Percentiles rank a stretch among this genome's conserved stretches.
These are phyloP conservation scores for Nasua narica DNA, from an alignment of 2,797 vertebrate species.

Conservation along the genomic window DNA sequence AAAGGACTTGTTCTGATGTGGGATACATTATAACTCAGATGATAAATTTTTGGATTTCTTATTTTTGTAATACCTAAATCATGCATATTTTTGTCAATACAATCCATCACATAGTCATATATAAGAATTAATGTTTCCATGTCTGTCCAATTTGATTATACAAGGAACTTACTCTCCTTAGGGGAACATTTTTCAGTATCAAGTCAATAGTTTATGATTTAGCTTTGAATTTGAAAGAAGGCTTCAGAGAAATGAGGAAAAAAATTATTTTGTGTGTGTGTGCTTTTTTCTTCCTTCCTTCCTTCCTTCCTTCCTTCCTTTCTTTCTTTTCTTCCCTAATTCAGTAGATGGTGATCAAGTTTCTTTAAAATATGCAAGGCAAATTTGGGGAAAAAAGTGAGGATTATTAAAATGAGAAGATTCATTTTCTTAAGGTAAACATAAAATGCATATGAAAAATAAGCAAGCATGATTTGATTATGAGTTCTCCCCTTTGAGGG, in stretches of 20 bases:
- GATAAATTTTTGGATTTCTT: slow-evolving; percentile 46
- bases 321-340: neutral
- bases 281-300: neutral
- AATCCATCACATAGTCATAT: slow-evolving; percentile 29
- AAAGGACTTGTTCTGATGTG: slow-evolving; percentile 30
- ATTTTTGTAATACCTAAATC: slow-evolving; percentile 45
- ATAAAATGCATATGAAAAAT: neutral
- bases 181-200: neutral
- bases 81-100: slow-evolving; percentile 35
- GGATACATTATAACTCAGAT: slow-evolving; percentile 18
- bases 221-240: neutral
- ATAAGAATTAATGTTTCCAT: slow-evolving; percentile 49
- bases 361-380: neutral
- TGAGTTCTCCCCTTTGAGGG: neutral
- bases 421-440: neutral
- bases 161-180: neutral
- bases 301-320: neutral
- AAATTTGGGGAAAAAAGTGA: neutral
- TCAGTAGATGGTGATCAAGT: neutral
- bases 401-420: neutral
- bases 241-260: slow-evolving; percentile 32
- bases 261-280: neutral
- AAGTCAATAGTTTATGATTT: slow-evolving; percentile 15
- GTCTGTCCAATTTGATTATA: slow-evolving; percentile 3
- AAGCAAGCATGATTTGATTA: neutral